Base-by-base conservation (phyloP, 2,888 invertebrate genomes). In the Operophtera brumata region DNA sequence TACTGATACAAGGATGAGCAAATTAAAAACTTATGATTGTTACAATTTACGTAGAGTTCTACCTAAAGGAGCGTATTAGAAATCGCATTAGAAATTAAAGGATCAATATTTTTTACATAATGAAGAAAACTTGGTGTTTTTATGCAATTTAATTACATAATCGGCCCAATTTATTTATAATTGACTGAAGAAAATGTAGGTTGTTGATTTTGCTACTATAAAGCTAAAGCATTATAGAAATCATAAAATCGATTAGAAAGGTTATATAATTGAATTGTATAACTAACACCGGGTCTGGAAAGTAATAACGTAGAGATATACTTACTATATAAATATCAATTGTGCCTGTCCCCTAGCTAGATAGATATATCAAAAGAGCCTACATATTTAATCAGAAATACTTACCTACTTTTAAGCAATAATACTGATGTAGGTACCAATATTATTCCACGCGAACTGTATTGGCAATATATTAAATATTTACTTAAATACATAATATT, bases 271-370 rank as follows among this genome's bases (percentile, higher is more conserved):
- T 48, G 30, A 53, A 47, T 48, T 54, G 35, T 44, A 40, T 35
- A 6, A 41, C 41, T 8, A 10, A 30, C 26, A 37, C 32, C 34
- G 28, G 26, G 35, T 28, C 11, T 47, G 40, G 14, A 36, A 40
- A 39, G 13, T 13, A 41, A 25, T 20, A 37, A 34, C 26, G 43
- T 51, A 48, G 44, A 47, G 6, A 42, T 28, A 42, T n/a, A 43
- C 30, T 30, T 14, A n/a, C n/a, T n/a, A n/a, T 43, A 30, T 20
- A 50, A 41, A 45, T 36, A 48, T 79, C 84, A 85, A 73, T 79
- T 78, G 86, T 87, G 87, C 87, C 87, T 87, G 79, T 69, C 77
- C 73, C 70, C 64, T 84, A 84, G 78, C 20, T 20, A 20, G 20
- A 20, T 20, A 20, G 20, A 20, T 20, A 20, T 20, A 69, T 47